phyloP scores from a whole-genome alignment of 2,888 invertebrate species.

The Brachyopa scutellaris region DNA sequence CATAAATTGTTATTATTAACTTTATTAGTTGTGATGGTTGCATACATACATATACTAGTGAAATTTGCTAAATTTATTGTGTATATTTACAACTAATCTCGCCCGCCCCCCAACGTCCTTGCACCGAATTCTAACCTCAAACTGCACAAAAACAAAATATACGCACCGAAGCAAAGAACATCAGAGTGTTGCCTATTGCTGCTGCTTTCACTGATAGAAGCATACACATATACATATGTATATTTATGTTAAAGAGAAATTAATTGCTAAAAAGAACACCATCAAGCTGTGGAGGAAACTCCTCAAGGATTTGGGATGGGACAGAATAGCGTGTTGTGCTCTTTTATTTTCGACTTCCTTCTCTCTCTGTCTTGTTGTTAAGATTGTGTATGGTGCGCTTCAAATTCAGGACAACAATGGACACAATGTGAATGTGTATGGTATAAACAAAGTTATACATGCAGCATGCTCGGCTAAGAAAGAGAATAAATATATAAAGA shows the following conservation, averaged over 20 bases:
- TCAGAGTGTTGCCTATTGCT: constrained; percentile 56
- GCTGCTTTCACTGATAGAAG: constrained; percentile 27
- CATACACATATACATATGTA: not conserved
- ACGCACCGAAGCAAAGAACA: constrained; percentile 60
- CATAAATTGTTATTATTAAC: constrained; percentile 52
- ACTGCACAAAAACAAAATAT: constrained; percentile 47
- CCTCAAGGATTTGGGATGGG: constrained; percentile 63
- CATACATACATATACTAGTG: constrained; percentile 15
- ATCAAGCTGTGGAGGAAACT: constrained; percentile 68
- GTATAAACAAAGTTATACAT: constrained; percentile 13
- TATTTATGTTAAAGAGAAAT: constrained; percentile 19
- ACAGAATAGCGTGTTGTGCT: not conserved
- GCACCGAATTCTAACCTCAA: constrained; percentile 70
- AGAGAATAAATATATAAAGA: constrained; percentile 49
- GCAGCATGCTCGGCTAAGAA: constrained; percentile 20
- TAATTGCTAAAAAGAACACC: constrained; percentile 64
- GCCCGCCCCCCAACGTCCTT: constrained; percentile 51
- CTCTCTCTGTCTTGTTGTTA: constrained; percentile 6
- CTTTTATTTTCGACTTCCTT: not conserved
- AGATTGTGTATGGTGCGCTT: constrained; percentile 43
- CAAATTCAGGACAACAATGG: constrained; percentile 70
- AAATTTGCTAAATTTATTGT: constrained; percentile 58
- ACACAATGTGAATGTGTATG: constrained; percentile 57
- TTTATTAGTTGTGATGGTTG: constrained; percentile 32
- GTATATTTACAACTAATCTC: constrained; percentile 54